Base-by-base conservation (phyloP, 2,113 vertebrate species). In the Vireo altiloquus region DNA sequence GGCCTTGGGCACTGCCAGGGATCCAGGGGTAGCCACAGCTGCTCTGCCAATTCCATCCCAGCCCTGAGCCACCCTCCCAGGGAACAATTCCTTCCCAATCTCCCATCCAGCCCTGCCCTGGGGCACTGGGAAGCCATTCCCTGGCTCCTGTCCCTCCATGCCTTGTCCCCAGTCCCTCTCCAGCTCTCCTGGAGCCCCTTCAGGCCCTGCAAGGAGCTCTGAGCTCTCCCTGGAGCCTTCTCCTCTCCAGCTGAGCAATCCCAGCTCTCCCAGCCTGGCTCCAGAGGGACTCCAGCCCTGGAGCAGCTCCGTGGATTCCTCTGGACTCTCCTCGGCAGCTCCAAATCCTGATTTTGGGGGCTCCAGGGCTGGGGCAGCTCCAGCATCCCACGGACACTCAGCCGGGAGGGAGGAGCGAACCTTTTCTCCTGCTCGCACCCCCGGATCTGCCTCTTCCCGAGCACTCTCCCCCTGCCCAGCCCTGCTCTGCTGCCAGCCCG, bases 331-430 rank as follows among this genome's bases (percentile, higher is more conserved):
- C 40, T 20, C 61, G 31, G 33, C 40, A 24, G 77, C 25, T 46
- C 39, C 61, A 31, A 0, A 0, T 56, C 61, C 21, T 13, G 33
- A 25, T 60, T 49, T 40, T 7, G 35, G 49, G 2, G 37, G 23
- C 18, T 22, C 54, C 54, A 19, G 35, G 11, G n/a, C 35, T 33
- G 79, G 35, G 6, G 24, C 80, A 61, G 66, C 66, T 60, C 8
- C 42, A 49, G 11, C 17, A 37, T 22, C 40, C 63, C 77, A 5
- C 0, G n/a, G 56, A 14, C 1, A 1, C 40, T 6, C 66, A 13
- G 44, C 19, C 16, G 44, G n/a, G n/a, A 42, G 30, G 44, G 50
- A 74, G 60, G 44, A 59, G 17, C 20, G 13, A 52, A 27, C 35
- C 56, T 33, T 12, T 27, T 76, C 56, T 3, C 60, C 65, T 31